Percentiles rank a stretch among this genome's conserved stretches.
Evolutionary conservation across 2,888 invertebrate genomes (phyloP).

Genomic region (Zaprionus lineosus): DNA sequence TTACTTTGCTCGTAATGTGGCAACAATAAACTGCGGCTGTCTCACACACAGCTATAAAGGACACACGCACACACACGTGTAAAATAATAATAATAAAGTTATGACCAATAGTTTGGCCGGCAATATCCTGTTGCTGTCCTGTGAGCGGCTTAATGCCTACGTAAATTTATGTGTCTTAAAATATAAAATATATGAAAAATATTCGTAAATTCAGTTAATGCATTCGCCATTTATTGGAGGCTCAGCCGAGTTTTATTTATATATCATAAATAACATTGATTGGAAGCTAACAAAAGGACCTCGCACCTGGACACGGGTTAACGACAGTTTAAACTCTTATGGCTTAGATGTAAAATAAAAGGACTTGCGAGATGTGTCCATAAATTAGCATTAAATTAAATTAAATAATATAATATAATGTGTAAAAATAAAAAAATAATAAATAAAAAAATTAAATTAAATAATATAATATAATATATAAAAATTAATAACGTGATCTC

Average conservation of each 20-base stretch:
- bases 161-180: constrained; percentile 33
- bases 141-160: constrained; percentile 30
- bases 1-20: constrained; percentile 35
- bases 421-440: too few species aligned
- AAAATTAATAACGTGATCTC: too few species aligned
- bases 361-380: too few species aligned
- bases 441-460: too few species aligned
- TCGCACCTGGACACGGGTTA: too few species aligned
- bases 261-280: constrained; percentile 55
- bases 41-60: constrained; percentile 29
- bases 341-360: too few species aligned
- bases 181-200: constrained; percentile 44
- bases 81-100: constrained; percentile 25
- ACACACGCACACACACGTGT: too few species aligned
- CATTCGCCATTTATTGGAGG: constrained; percentile 15
- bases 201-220: constrained; percentile 17
- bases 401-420: too few species aligned
- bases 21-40: constrained; percentile 62
- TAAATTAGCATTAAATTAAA: too few species aligned
- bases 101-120: constrained; percentile 46
- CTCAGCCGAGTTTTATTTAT: constrained; percentile 19
- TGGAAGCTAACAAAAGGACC: too few species aligned
- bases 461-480: too few species aligned
- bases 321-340: too few species aligned
- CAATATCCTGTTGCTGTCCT: constrained; percentile 25